Evolutionary conservation across 2,113 vertebrate genomes (phyloP).

Genomic region (Philantomba maxwellii): DNA sequence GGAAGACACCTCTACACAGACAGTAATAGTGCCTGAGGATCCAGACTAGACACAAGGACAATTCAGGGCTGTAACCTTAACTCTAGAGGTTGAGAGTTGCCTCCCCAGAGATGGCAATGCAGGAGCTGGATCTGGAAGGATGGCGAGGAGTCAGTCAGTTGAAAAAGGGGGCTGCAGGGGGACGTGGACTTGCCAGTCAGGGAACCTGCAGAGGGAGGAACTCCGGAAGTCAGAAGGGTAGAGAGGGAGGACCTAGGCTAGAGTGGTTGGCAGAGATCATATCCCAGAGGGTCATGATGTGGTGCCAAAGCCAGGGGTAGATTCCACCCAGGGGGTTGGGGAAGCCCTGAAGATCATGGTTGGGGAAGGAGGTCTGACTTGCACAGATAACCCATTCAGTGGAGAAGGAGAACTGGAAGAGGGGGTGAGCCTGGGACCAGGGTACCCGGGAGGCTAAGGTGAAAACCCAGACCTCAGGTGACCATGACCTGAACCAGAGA

Average conservation of each 20-base stretch:
- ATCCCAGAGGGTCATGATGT: neutral
- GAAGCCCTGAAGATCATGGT: neutral
- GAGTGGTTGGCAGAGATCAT: neutral
- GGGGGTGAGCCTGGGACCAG: too few species aligned
- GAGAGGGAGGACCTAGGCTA: neutral
- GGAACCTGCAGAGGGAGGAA: neutral
- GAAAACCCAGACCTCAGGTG: neutral
- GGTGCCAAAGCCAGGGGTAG: neutral
- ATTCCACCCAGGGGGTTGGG: neutral
- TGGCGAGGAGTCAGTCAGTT: neutral
- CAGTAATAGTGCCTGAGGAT: neutral
- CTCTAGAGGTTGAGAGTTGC: neutral
- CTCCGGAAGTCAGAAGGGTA: neutral
- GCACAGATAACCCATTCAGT: neutral
- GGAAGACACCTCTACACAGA: neutral
- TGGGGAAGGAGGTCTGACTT: neutral
- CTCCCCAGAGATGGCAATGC: accelerated
- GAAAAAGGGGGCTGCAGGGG: too few species aligned
- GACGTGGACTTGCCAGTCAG: neutral
- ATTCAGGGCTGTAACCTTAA: neutral
- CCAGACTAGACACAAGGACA: neutral
- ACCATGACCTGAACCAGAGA: neutral
- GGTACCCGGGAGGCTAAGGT: neutral
- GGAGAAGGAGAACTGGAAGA: neutral
- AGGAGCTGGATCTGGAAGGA: neutral